Evolutionary conservation across 2,797 vertebrate genomes (phyloP), one percentile per base, ranked within the genome.

Genomic region (Xiphorhynchus erythropygius): DNA sequence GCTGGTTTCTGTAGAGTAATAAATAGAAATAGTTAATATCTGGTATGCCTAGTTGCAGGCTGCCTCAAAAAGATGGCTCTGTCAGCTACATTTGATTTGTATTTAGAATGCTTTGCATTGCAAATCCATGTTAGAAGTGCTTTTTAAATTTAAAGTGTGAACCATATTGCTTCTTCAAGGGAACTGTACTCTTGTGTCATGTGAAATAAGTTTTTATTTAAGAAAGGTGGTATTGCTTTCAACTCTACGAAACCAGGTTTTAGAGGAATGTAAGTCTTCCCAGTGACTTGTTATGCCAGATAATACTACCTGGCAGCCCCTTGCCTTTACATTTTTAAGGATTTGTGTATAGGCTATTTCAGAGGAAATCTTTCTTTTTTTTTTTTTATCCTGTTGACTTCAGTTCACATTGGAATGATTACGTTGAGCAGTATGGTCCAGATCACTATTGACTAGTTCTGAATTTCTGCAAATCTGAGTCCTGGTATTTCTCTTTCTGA

Each of bases 61-160:
- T 93, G 78, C 55, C 68, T 95, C 75, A 91, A 84, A 83, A 89
- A 93, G 64, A 87, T 75, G 39, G 86, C 60, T 96, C 77, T 94
- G 81, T 87, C 86, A 94, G 75, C 84, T 89, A 18, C 55, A 81
- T 59, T 92, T 94, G 92, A 78, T 96, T 95, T 93, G 89, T 96
- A 75, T 96, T 93, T 96, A 64, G 62, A 87, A 83, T 32, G 19
- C 46, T 96, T 92, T 93, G 79, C 82, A 91, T 89, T 96, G 91
- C 91, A 96, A 96, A 96, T 95, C n/a, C 33, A 15, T 8, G 32
- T 85, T 93, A 76, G 73, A 90, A 93, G 73, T 86, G 50, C 50
- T 88, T 91, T 84, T 86, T 74, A 91, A 89, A 91, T 87, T 83
- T 74, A 4, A 86, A 75, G 91, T 88, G 85, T 94, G 87, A 84